Evolutionary conservation across 2,797 vertebrate genomes (phyloP), one percentile per base, ranked within the genome.

Genomic region (Macrochelys suwanniensis): DNA sequence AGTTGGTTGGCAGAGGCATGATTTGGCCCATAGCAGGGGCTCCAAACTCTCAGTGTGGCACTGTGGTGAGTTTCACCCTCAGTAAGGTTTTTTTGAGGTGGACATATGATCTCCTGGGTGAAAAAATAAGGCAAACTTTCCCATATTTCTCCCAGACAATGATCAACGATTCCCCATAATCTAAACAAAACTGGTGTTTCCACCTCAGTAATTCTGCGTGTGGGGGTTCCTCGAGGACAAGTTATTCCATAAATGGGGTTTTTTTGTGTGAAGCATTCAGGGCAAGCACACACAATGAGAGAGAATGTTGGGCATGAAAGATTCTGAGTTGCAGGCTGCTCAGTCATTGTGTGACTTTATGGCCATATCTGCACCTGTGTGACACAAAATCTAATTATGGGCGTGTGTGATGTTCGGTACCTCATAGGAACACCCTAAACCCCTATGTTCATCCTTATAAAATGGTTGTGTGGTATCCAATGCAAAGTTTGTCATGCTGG

Each of bases 241-340:
- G 28, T 33, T 61, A 61, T 61, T 33, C 31, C 59, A 61, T 17
- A 61, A 61, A 61, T 33, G 31, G 49, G 49, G 3, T 4, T 15
- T 15, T 50, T 50, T 50, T 15, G 2, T 61, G 8, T 61, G 51
- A 54, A 54, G 16, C 49, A 53, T 42, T 42, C 37, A 42, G 37
- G 37, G 0, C 28, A 25, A 87, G 80, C 54, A 50, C 31, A 1
- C 11, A 11, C 74, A 42, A 61, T n/a, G 50, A 51, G 59, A 19
- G n/a, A 28, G 49, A 16, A 0, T 0, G 8, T 56, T 42, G 17
- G 65, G 0, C 49, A 3, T 4, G 11, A 85, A 80, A 0, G 2
- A 57, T 76, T 61, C 54, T 85, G 56, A 47, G 65, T 15, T 3
- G 1, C n/a, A 26, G 51, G n/a, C 23, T 42, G 53, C 51, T 84